Percentiles rank a stretch among this genome's conserved stretches.
These are phyloP conservation scores for Paracanthobrama guichenoti DNA, from an alignment of 2,113 vertebrate genomes.

Conservation along the genomic window DNA sequence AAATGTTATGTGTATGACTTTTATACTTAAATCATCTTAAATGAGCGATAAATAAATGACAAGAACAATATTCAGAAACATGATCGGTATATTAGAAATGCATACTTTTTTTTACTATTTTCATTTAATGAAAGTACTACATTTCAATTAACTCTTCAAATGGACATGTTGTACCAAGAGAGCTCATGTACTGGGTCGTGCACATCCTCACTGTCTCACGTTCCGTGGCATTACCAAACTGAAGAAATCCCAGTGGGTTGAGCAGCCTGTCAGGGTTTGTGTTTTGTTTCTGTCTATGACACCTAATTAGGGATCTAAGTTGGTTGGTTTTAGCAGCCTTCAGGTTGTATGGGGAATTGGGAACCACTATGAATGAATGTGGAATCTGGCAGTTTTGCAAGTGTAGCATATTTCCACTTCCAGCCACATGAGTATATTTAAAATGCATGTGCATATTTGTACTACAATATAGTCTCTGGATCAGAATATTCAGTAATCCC, in stretches of 20 bases:
- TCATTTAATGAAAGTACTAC: background rate
- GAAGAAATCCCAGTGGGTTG: conserved; percentile 70
- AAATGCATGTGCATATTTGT: conserved; percentile 33
- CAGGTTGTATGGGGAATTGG: conserved; percentile 62
- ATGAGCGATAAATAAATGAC: background rate
- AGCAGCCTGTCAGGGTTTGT: conserved; percentile 70
- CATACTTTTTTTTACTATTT: background rate
- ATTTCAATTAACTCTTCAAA: conserved; percentile 32
- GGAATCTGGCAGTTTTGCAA: conserved; percentile 61
- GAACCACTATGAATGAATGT: conserved; percentile 66
- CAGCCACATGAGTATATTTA: conserved; percentile 48
- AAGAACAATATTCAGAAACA: background rate
- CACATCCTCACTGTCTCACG: conserved; percentile 56
- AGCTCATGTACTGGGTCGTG: conserved; percentile 26
- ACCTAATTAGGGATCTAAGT: conserved; percentile 74
- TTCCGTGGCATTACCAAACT: conserved; percentile 63
- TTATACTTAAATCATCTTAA: too few species aligned
- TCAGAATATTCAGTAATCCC: conserved; percentile 3
- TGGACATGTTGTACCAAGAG: conserved; percentile 22
- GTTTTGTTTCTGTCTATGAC: conserved; percentile 72
- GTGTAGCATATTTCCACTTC: conserved; percentile 60
- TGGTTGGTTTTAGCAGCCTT: conserved; percentile 60
- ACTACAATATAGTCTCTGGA: background rate
- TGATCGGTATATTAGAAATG: background rate
- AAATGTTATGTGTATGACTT: background rate